Conservation (phyloP, 2,113 vertebrate genomes). For the Ceuthmochares aereus region DNA sequence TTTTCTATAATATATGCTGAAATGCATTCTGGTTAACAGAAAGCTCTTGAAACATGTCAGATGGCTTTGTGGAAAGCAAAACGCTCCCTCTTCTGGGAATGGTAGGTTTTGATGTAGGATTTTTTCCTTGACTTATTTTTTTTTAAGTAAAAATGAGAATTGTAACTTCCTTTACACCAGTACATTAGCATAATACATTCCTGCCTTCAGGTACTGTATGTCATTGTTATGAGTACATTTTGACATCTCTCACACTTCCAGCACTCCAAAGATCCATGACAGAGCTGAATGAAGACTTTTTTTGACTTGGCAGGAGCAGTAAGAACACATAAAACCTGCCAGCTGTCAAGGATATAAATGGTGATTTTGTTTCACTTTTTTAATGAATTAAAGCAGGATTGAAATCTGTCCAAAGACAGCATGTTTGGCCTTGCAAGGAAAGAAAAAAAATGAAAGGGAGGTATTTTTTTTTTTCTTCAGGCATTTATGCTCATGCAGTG, state of each 20-base stretch:
- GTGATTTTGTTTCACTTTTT: slow-evolving; percentile 89
- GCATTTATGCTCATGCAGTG: slow-evolving; percentile 76
- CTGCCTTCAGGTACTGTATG: slow-evolving; percentile 68
- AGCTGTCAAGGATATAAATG: slow-evolving; percentile 87
- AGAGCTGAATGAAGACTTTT: slow-evolving; percentile 79
- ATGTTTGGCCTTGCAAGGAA: slow-evolving; percentile 87
- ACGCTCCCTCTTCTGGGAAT: background rate
- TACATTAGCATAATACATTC: slow-evolving; percentile 62
- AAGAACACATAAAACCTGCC: slow-evolving; percentile 84
- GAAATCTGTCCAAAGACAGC: slow-evolving; percentile 89
- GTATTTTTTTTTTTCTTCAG: slow-evolving; percentile 75
- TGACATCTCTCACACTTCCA: slow-evolving; percentile 76
- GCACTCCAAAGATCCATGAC: slow-evolving; percentile 77
- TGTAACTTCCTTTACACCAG: slow-evolving; percentile 69
- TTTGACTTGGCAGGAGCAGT: slow-evolving; percentile 73
- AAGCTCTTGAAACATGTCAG: slow-evolving; percentile 21
- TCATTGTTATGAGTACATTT: slow-evolving; percentile 73
- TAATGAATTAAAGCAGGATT: slow-evolving; percentile 86
- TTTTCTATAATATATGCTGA: background rate
- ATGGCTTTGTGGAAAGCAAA: slow-evolving; percentile 18
- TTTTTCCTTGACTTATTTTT: background rate
- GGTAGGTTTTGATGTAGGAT: background rate
- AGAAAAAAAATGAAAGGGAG: slow-evolving; percentile 78
- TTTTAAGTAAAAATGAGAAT: slow-evolving; percentile 56
- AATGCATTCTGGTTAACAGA: slow-evolving; percentile 16